Evolutionary conservation across 2,797 vertebrate species (phyloP).

Genomic region (Cygnus olor): DNA sequence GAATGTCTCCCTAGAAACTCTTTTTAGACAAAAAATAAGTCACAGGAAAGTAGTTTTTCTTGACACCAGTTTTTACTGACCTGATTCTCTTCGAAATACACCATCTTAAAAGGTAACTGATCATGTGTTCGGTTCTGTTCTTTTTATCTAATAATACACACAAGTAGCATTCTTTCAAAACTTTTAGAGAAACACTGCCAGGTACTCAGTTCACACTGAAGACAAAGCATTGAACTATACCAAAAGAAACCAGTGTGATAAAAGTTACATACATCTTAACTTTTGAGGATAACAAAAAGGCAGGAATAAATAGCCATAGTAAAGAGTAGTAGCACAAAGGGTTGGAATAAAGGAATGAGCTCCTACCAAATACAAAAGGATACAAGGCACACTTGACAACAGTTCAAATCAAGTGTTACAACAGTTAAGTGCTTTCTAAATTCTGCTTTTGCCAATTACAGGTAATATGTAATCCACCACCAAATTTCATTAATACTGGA

Average conservation of each 20-base stretch:
- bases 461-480: background rate
- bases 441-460: background rate
- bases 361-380: background rate
- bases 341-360: background rate
- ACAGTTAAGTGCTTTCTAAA: background rate
- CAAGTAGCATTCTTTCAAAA: constrained; percentile 21
- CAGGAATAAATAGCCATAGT: constrained; percentile 27
- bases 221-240: background rate
- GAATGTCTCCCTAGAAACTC: background rate
- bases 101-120: background rate
- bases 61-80: constrained; percentile 32
- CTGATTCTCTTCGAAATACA: constrained; percentile 29
- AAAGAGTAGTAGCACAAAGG: constrained; percentile 12
- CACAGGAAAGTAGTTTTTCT: background rate
- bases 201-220: constrained; percentile 4
- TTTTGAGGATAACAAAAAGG: constrained; percentile 7
- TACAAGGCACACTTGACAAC: background rate
- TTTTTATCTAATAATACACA: constrained; percentile 39
- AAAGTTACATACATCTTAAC: background rate
- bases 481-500: background rate
- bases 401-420: background rate
- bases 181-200: constrained; percentile 27
- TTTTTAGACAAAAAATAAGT: background rate
- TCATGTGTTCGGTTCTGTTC: background rate
- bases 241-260: background rate